Evolutionary conservation across 2,797 vertebrate genomes (phyloP).

Genomic region (Dendrocincla tyrannina): DNA sequence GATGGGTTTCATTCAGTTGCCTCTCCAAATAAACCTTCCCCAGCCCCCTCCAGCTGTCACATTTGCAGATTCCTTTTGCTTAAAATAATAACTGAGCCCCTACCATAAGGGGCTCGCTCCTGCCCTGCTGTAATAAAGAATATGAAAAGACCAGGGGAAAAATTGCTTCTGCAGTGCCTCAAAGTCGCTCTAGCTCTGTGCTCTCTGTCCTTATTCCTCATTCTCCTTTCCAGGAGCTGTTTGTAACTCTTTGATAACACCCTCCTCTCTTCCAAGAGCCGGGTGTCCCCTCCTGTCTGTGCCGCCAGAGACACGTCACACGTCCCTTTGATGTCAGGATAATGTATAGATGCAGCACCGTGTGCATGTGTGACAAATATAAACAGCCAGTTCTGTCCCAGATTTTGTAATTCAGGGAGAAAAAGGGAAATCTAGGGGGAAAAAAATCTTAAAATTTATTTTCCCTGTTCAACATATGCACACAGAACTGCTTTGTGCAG

Average conservation of each 20-base stretch:
- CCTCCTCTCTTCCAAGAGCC: background rate
- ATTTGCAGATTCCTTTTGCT: background rate
- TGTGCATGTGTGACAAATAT: background rate
- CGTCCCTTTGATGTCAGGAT: background rate
- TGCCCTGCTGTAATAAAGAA: background rate
- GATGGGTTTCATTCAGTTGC: background rate
- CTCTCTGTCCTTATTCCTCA: background rate
- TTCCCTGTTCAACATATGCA: background rate
- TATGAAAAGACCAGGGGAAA: background rate
- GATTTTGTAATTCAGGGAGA: background rate
- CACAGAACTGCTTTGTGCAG: background rate
- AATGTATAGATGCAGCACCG: background rate
- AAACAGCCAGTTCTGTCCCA: background rate
- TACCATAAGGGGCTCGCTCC: accelerated
- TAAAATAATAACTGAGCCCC: background rate
- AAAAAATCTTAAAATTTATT: background rate
- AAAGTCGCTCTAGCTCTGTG: background rate
- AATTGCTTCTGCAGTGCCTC: background rate
- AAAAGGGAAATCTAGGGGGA: background rate
- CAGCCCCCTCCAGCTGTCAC: background rate
- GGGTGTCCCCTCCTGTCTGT: background rate
- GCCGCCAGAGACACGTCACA: background rate
- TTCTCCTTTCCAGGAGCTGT: conserved; percentile 1
- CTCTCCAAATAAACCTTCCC: background rate
- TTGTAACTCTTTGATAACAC: conserved; percentile 7